Conservation (phyloP, 2,888 invertebrate species). For the Sepiola atlantica region DNA sequence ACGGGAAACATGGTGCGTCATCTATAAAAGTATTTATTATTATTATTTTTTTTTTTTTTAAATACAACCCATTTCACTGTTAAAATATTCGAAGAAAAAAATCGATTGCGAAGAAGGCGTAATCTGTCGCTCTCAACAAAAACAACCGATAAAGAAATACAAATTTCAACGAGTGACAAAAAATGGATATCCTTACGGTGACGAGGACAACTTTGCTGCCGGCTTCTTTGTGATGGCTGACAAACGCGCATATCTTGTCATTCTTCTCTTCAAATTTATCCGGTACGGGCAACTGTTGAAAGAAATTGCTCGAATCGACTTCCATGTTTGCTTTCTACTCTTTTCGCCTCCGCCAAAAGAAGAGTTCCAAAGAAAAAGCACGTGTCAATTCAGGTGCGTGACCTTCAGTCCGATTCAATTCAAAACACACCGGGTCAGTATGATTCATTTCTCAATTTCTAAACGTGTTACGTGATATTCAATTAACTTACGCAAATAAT, state of each 20-base stretch:
- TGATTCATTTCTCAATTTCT: not conserved
- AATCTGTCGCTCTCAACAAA: too few species aligned
- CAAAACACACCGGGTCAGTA: not conserved
- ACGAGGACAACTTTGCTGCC: slow-evolving; percentile 85
- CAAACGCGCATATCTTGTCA: slow-evolving; percentile 55
- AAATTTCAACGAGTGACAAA: not conserved
- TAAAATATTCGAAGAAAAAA: too few species aligned
- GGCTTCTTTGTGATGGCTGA: slow-evolving; percentile 52
- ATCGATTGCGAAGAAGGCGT: too few species aligned
- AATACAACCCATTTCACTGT: too few species aligned
- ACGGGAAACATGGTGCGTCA: too few species aligned
- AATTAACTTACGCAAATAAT: not conserved
- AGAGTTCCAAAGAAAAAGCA: slow-evolving; percentile 44
- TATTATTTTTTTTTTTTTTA: too few species aligned
- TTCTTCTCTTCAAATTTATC: slow-evolving; percentile 58
- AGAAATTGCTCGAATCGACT: slow-evolving; percentile 57
- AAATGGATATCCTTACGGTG: slow-evolving; percentile 71
- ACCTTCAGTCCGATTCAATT: not conserved
- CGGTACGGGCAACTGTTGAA: slow-evolving; percentile 59
- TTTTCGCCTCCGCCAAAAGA: not conserved
- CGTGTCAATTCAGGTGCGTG: not conserved
- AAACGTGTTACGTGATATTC: not conserved
- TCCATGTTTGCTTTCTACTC: slow-evolving; percentile 48
- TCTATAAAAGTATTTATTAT: too few species aligned
- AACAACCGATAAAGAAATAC: too few species aligned